Evolutionary conservation across 2,113 vertebrate genomes (phyloP).

Genomic region (Hyla sarda): DNA sequence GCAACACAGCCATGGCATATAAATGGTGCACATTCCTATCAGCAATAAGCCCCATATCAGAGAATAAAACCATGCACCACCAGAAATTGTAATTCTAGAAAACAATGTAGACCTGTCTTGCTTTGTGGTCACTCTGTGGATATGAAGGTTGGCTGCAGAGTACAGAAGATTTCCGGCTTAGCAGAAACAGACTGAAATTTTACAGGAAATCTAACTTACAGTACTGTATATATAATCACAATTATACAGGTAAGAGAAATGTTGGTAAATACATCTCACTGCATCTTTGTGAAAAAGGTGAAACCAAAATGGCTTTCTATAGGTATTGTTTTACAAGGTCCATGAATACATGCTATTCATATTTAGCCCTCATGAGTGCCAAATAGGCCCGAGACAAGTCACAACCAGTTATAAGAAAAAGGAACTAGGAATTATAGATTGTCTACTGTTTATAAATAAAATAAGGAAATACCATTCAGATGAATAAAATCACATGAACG

Average conservation of each 20-base stretch:
- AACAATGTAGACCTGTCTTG: background rate
- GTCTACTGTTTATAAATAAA: background rate
- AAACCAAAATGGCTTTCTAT: background rate
- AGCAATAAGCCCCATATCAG: background rate
- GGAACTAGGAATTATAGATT: background rate
- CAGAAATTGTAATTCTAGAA: too few species aligned
- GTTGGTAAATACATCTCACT: background rate
- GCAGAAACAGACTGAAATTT: background rate
- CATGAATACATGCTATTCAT: background rate
- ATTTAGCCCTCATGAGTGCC: too few species aligned
- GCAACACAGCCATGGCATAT: background rate
- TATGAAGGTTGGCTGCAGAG: background rate
- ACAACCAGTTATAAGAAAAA: too few species aligned
- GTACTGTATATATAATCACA: background rate
- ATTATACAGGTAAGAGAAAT: background rate
- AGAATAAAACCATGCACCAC: background rate
- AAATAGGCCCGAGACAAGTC: too few species aligned
- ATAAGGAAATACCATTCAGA: background rate
- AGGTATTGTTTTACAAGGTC: background rate
- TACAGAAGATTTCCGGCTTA: background rate
- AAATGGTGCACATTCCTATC: background rate
- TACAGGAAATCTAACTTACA: background rate
- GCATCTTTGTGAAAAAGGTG: background rate
- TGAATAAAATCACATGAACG: background rate
- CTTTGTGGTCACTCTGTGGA: background rate